Evolutionary conservation across 2,797 vertebrate genomes (phyloP).

Genomic region (Pempheris klunzingeri): DNA sequence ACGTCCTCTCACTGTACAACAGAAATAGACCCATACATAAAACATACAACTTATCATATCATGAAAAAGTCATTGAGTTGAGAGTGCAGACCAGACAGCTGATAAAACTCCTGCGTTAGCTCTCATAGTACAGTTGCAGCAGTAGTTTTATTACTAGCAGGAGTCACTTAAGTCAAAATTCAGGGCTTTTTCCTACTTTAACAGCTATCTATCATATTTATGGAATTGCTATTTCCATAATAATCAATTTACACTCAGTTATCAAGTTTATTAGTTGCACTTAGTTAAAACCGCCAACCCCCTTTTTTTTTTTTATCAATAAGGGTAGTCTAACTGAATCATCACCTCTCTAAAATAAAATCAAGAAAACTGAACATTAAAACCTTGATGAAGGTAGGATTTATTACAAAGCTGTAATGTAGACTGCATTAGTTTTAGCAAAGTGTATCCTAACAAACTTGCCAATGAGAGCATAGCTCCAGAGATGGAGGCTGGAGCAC

Average conservation of each 20-base stretch:
- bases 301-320: neutral
- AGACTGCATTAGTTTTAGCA: neutral
- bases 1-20: constrained; percentile 2
- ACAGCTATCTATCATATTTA: neutral
- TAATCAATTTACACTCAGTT: neutral
- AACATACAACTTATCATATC: constrained; percentile 8
- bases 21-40: constrained; percentile 3
- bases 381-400: neutral
- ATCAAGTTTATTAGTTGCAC: neutral
- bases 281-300: too few relatives aligned
- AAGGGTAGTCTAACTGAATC: neutral
- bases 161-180: too few relatives aligned
- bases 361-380: neutral
- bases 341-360: neutral
- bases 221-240: neutral
- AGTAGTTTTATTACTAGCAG: neutral
- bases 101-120: neutral
- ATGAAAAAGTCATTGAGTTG: neutral
- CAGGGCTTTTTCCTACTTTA: too few relatives aligned
- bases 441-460: neutral
- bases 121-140: neutral
- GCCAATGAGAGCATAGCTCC: neutral
- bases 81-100: neutral
- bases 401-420: neutral
- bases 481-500: neutral